Evolutionary conservation across 92 coral and sea anemone species (phyloP).

Genomic region (Bergia puertoricense): DNA sequence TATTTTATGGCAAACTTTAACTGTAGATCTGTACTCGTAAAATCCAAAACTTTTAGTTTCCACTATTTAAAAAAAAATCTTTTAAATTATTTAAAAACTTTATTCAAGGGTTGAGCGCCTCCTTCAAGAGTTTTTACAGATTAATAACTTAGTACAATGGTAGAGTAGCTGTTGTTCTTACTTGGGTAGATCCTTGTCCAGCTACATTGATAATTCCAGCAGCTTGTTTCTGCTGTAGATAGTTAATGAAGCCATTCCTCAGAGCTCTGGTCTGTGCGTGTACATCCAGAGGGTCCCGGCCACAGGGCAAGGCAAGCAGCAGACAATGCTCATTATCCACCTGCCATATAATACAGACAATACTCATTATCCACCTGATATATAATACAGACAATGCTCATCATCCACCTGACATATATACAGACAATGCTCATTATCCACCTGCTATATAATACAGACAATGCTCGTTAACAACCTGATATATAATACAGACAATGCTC

Average conservation of each 20-base stretch:
- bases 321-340: constrained; percentile 88
- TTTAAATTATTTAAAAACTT: too few species aligned
- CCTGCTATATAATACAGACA: constrained; percentile 48
- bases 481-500: constrained; percentile 65
- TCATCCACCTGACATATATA: not conserved
- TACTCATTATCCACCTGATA: not conserved
- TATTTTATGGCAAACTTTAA: too few species aligned
- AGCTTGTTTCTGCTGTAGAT: constrained; percentile 95
- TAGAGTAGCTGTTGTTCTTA: constrained; percentile 16
- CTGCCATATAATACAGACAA: constrained; percentile 45
- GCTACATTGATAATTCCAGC: constrained; percentile 98
- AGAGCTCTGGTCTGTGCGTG: constrained; percentile 96
- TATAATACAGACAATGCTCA: not conserved
- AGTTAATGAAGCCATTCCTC: constrained; percentile 92
- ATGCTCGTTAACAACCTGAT: not conserved
- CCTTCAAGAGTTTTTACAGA: too few species aligned
- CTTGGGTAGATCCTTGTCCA: constrained; percentile 93
- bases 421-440: constrained; percentile 85
- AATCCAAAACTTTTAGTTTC: too few species aligned
- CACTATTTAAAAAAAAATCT: too few species aligned
- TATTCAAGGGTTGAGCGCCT: not conserved
- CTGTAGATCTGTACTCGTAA: too few species aligned
- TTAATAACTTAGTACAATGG: too few species aligned
- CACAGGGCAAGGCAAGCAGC: constrained; percentile 91
- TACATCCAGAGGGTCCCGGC: constrained; percentile 97